phyloP scores from a whole-genome alignment of 2,113 vertebrate species.

The Murina feae region DNA sequence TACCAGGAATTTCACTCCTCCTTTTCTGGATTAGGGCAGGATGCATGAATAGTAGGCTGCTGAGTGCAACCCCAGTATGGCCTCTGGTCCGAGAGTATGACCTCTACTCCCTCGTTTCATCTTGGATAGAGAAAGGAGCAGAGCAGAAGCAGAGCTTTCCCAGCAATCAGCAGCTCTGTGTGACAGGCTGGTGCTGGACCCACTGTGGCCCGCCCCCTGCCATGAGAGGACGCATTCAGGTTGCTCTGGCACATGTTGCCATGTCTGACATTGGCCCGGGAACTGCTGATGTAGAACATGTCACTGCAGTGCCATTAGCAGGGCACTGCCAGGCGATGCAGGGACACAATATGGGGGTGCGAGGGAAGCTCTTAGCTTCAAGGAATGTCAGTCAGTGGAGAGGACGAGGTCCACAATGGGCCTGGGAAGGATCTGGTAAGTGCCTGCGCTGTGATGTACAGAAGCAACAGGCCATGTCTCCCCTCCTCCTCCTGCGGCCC shows the following conservation, averaged over 20 bases:
- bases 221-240: too few relatives aligned
- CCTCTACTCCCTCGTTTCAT: background rate
- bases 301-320: background rate
- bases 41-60: background rate
- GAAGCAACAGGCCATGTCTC: background rate
- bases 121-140: background rate
- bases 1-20: background rate
- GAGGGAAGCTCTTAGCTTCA: background rate
- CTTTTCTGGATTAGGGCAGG: background rate
- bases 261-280: background rate
- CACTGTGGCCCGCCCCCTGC: too few relatives aligned
- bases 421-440: background rate
- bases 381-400: background rate
- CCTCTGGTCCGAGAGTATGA: background rate
- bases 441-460: accelerated
- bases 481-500: background rate
- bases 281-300: background rate
- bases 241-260: background rate
- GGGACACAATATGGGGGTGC: background rate
- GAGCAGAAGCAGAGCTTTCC: background rate
- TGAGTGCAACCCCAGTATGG: background rate
- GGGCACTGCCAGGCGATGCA: background rate
- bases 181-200: background rate
- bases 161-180: accelerated
- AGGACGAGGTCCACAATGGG: background rate